Conservation (phyloP, 1,140 invertebrate genomes). For the Leptestheria dahalacensis region DNA sequence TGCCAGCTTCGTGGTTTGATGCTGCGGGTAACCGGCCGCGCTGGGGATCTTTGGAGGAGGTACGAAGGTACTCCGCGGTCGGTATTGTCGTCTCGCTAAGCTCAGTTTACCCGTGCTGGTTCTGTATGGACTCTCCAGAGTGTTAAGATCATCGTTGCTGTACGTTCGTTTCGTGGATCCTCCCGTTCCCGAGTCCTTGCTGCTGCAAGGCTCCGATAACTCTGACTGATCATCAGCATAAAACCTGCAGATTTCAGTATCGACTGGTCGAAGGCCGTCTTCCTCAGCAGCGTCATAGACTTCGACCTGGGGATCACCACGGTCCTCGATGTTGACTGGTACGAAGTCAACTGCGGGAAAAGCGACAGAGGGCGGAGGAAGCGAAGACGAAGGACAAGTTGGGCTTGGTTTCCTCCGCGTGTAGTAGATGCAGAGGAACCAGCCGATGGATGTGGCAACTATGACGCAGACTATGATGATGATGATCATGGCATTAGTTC, state of each 20-base stretch:
- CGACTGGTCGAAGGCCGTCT: not conserved
- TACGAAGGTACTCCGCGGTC: not conserved
- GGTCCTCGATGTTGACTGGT: not conserved
- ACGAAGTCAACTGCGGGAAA: not conserved
- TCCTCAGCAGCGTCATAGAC: not conserved
- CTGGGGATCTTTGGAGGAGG: too few species aligned
- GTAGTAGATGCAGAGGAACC: slow-evolving; percentile 83
- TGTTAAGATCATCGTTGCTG: slow-evolving; percentile 37
- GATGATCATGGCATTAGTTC: slow-evolving; percentile 70
- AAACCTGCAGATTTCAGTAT: too few species aligned
- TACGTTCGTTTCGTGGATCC: slow-evolving; percentile 40
- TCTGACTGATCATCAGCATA: slow-evolving; percentile 29
- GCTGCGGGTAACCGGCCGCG: too few species aligned
- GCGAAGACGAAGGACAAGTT: slow-evolving; percentile 7
- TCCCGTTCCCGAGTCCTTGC: slow-evolving; percentile 42
- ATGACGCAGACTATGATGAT: slow-evolving; percentile 68
- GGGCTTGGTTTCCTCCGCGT: slow-evolving; percentile 42
- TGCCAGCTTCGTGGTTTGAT: too few species aligned
- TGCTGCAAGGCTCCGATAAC: slow-evolving; percentile 23
- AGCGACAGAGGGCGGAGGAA: not conserved
- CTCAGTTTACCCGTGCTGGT: not conserved
- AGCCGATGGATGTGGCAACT: slow-evolving; percentile 71
- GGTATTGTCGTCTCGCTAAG: not conserved
- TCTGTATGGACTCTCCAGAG: not conserved
- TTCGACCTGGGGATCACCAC: not conserved